Conservation (phyloP, 2,888 invertebrate species). For the Alentia gelatinosa region DNA sequence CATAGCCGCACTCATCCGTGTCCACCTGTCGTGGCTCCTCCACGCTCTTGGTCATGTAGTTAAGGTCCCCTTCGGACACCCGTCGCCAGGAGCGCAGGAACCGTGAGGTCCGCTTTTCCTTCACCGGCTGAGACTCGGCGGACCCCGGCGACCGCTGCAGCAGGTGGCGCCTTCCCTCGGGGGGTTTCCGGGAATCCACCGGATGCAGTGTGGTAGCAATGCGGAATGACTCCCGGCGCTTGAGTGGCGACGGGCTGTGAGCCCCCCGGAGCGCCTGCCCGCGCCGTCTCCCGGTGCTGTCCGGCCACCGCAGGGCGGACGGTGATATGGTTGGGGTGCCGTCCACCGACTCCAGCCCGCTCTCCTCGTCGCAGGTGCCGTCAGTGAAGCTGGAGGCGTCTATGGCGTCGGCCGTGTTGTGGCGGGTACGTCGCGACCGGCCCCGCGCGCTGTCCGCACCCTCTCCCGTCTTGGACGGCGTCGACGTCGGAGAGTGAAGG, state of each 20-base stretch:
- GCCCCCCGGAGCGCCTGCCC: neutral
- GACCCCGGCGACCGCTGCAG: neutral
- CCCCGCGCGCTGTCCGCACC: neutral
- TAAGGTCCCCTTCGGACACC: constrained; percentile 25
- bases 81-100: neutral
- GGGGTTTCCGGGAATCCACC: constrained; percentile 64
- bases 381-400: neutral
- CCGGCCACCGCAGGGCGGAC: neutral
- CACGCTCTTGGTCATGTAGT: neutral
- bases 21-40: neutral
- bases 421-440: neutral
- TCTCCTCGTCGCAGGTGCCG: neutral
- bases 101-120: neutral
- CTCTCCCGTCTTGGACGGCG: neutral
- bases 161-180: neutral
- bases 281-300: neutral
- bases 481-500: neutral
- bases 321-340: neutral
- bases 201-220: constrained; percentile 70
- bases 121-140: neutral
- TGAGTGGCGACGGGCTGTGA: constrained; percentile 46
- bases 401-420: neutral
- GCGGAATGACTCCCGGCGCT: constrained; percentile 72
- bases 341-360: neutral
- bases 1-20: neutral